phyloP scores from a whole-genome alignment of 1,140 invertebrate species.

The Belonocnema kinseyi region DNA sequence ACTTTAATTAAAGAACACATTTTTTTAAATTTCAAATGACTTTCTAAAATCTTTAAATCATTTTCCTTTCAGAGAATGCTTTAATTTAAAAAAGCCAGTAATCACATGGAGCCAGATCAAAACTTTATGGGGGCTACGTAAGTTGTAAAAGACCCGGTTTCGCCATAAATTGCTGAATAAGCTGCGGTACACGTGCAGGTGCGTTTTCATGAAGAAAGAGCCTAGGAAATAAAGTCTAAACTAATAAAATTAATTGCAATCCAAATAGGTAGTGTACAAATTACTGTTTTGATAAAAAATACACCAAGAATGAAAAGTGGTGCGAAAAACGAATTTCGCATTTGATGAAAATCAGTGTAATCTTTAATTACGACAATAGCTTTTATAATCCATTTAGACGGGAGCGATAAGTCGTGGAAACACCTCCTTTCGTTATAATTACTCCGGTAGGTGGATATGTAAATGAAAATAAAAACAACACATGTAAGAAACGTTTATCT shows the following conservation, averaged over 20 bases:
- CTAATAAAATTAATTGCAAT: conserved; percentile 3
- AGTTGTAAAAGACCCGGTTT: too few species aligned
- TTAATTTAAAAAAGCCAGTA: too few species aligned
- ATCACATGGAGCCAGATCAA: too few species aligned
- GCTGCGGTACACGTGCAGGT: too few species aligned
- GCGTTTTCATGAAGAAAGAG: too few species aligned
- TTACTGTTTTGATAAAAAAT: conserved; percentile 5
- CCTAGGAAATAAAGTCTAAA: not conserved
- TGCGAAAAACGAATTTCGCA: not conserved
- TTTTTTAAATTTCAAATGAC: too few species aligned
- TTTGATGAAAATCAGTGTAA: not conserved
- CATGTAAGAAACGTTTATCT: conserved; percentile 31
- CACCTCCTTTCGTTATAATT: conserved; percentile 30
- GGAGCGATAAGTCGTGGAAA: conserved; percentile 25
- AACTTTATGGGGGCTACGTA: too few species aligned
- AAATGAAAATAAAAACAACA: conserved; percentile 32
- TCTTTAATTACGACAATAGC: conserved; percentile 21
- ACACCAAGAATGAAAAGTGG: conserved; percentile 15
- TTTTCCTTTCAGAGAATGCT: too few species aligned
- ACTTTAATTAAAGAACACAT: too few species aligned
- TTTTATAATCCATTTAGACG: conserved; percentile 12
- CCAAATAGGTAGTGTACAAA: conserved; percentile 26
- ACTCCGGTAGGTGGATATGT: conserved; percentile 24
- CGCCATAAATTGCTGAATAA: too few species aligned
- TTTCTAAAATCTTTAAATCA: too few species aligned